Evolutionary conservation across 2,888 invertebrate genomes (phyloP).

Genomic region (Hedya salicella): DNA sequence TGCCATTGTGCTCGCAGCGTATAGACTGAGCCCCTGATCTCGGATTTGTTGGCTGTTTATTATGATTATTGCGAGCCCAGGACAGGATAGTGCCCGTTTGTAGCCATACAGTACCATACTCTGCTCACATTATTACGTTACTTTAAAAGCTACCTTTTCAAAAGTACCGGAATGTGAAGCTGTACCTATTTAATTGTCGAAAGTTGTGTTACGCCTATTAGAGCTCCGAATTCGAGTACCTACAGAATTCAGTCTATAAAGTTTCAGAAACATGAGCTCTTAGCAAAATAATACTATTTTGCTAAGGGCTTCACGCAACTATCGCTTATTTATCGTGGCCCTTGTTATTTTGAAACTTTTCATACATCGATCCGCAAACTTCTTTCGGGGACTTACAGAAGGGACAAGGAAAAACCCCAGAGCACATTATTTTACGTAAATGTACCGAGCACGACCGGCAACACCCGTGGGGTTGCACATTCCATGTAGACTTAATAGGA

Average conservation of each 20-base stretch:
- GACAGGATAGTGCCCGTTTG: slow-evolving; percentile 37
- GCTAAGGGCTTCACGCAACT: background rate
- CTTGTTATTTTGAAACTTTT: slow-evolving; percentile 17
- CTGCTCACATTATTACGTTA: slow-evolving; percentile 15
- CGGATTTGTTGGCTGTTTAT: slow-evolving; percentile 45
- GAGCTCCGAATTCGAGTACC: too few relatives aligned
- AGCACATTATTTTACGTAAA: slow-evolving; percentile 44
- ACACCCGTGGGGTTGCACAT: slow-evolving; percentile 41
- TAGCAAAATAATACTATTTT: background rate
- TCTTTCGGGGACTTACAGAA: slow-evolving; percentile 22
- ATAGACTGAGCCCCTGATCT: slow-evolving; percentile 44
- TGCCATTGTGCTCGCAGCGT: slow-evolving; percentile 33
- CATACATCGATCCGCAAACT: slow-evolving; percentile 15
- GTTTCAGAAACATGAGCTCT: background rate
- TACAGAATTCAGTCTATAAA: too few relatives aligned
- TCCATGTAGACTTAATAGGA: slow-evolving; percentile 43
- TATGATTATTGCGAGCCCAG: slow-evolving; percentile 45
- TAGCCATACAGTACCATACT: slow-evolving; percentile 20
- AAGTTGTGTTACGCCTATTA: too few relatives aligned
- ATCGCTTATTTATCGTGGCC: background rate
- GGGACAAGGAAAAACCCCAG: slow-evolving; percentile 36
- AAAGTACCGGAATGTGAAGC: background rate
- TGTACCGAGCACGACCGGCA: slow-evolving; percentile 39
- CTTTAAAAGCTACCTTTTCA: slow-evolving; percentile 8
- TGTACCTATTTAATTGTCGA: too few relatives aligned